Base-by-base conservation (phyloP, 64 coral and sea anemone genomes). In the Pocillopora verrucosa region DNA sequence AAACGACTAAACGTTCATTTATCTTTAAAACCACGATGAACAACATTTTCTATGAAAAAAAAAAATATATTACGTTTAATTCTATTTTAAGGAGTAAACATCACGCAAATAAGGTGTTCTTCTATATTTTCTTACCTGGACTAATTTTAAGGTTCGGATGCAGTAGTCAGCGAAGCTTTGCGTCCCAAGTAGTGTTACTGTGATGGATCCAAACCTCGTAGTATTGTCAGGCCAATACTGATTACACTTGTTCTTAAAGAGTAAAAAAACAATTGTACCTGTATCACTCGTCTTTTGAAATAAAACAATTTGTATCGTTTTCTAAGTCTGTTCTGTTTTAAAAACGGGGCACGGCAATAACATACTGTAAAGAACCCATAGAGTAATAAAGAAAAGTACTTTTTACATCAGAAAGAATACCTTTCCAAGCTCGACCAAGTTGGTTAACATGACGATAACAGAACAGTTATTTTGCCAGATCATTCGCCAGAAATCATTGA, bases 191-290 rank as follows among this genome's bases (percentile, higher is more conserved):
- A 82, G 60, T 25, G 80, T 79, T 1, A 96, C 94, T 36, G 37
- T 92, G n/a, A 96, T 63, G 63, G 82, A 30, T 60, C 78, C 75
- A 58, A 92, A 89, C 11, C 51, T 89, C 51, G 82, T 90, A 0
- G 37, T 82, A 51, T 63, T 86, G 4, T 96, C 90, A 25, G 94
- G 94, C 94, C 94, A 96, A 63, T 96, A 96, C 82, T 96, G 86
- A 13, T 96, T 80, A 60, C 94, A 96, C 73, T 96, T 96, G 15
- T 63, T 89, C 94, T 96, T 38, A 11, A 62, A 74, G 58, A 80
- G 5, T 1, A 36, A 56, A 9, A 19, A 30, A 30, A 38, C 30
- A 75, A 75, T 51, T 51, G 41, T 7, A 51, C 3, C 3, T 7
- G 41, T 51, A 51, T 51, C 41, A 51, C 3, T 51, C 41, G 41